Percentiles rank a stretch among this genome's conserved stretches.
Evolutionary conservation across 2,888 invertebrate genomes (phyloP).

Genomic region (Idaea biselata): DNA sequence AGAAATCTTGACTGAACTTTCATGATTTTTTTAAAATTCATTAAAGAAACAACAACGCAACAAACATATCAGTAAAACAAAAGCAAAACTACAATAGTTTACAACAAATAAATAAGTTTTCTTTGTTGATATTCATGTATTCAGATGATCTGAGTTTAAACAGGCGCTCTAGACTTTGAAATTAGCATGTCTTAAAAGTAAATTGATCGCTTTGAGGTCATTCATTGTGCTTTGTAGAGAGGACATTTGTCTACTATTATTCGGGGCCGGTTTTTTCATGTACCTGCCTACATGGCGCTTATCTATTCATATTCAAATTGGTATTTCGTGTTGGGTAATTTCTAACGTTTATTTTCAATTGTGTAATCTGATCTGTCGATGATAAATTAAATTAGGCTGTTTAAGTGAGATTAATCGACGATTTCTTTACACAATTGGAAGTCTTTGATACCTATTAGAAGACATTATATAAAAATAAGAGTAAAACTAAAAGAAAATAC

Average conservation of each 20-base stretch:
- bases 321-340: slow-evolving; percentile 72
- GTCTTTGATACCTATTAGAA: no score
- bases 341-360: slow-evolving; percentile 73
- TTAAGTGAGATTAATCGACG: slow-evolving; percentile 60
- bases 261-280: slow-evolving; percentile 76
- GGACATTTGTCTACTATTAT: slow-evolving; percentile 77
- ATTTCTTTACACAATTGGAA: slow-evolving; percentile 42
- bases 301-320: slow-evolving; percentile 78
- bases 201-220: slow-evolving; percentile 67
- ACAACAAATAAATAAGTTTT: slow-evolving; percentile 17
- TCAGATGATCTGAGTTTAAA: slow-evolving; percentile 46
- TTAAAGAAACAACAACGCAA: neutral
- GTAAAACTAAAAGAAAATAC: no score
- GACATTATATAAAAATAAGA: no score
- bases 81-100: neutral
- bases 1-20: neutral
- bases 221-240: slow-evolving; percentile 68
- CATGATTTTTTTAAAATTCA: no score
- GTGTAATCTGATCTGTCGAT: slow-evolving; percentile 63
- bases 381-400: slow-evolving; percentile 56
- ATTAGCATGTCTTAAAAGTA: slow-evolving; percentile 72
- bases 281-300: slow-evolving; percentile 78
- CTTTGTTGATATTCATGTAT: slow-evolving; percentile 47
- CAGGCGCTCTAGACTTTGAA: slow-evolving; percentile 63
- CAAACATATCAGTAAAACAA: neutral